These are phyloP conservation scores for Chaitophorus viminalis DNA, from an alignment of 2,888 invertebrate species.

Conservation along the genomic window DNA sequence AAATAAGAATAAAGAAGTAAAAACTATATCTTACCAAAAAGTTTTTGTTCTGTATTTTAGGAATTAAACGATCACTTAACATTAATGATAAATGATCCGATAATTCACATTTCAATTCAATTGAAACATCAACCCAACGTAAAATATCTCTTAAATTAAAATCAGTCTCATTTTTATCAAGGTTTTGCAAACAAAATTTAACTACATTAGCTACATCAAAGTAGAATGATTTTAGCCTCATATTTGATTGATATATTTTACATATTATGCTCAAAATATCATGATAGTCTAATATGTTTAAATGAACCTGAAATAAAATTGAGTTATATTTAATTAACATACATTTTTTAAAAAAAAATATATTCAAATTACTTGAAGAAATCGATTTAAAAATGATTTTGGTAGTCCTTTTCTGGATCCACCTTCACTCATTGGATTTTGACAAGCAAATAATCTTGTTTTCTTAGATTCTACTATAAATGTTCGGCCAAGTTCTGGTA, in stretches of 20 bases:
- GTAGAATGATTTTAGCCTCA: constrained; percentile 66
- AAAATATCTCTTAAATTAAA: constrained; percentile 95
- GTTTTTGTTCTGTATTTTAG: constrained; percentile 82
- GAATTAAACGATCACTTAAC: constrained; percentile 88
- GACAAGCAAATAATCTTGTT: constrained; percentile 95
- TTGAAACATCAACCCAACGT: constrained; percentile 87
- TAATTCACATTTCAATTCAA: constrained; percentile 65
- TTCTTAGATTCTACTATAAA: constrained; percentile 78
- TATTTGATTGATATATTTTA: constrained; percentile 68
- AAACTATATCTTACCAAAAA: constrained; percentile 5
- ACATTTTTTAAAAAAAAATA: not conserved
- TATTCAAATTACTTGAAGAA: constrained; percentile 79
- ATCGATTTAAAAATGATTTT: constrained; percentile 95
- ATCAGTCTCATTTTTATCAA: constrained; percentile 75
- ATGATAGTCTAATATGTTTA: constrained; percentile 72
- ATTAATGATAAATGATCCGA: constrained; percentile 72
- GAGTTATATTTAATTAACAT: not conserved
- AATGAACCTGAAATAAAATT: constrained; percentile 69
- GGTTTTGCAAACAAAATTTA: constrained; percentile 77
- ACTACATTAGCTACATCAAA: constrained; percentile 81
- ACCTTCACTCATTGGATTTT: constrained; percentile 96
- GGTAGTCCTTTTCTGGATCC: constrained; percentile 96
- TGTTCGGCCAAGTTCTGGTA: constrained; percentile 91
- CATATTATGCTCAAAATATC: constrained; percentile 76
- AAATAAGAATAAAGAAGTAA: too few relatives aligned